A percentile compares a stretch with the other conserved stretches of the same genome.
These are phyloP conservation scores for Trichacis sp. DNA, from an alignment of 2,888 invertebrate species.

Conservation along the genomic window DNA sequence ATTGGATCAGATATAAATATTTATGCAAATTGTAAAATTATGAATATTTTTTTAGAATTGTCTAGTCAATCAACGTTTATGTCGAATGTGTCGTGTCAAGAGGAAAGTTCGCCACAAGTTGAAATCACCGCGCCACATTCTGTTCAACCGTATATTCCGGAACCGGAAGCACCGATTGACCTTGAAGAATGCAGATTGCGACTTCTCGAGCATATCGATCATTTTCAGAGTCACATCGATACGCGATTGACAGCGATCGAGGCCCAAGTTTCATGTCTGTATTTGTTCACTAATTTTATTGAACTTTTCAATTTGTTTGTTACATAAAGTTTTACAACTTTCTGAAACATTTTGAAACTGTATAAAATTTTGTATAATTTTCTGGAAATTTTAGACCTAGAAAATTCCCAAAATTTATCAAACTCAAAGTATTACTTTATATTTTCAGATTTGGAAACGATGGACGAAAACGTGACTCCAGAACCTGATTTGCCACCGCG, in stretches of 20 bases:
- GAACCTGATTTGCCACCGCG: slow-evolving; percentile 74
- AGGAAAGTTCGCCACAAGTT: slow-evolving; percentile 23
- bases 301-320: not conserved
- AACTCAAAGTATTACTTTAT: no score
- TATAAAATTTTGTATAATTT: no score
- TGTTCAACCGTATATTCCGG: slow-evolving; percentile 72
- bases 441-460: slow-evolving; percentile 74
- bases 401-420: no score
- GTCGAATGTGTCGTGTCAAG: no score
- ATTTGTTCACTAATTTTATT: not conserved
- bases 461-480: slow-evolving; percentile 75
- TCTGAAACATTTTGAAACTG: no score
- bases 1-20: no score
- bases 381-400: no score
- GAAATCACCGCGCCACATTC: slow-evolving; percentile 39
- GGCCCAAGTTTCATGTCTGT: slow-evolving; percentile 78
- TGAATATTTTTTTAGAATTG: slow-evolving; percentile 23
- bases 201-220: slow-evolving; percentile 81
- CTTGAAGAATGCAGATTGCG: slow-evolving; percentile 82
- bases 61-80: slow-evolving; percentile 32
- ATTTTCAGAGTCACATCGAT: slow-evolving; percentile 80
- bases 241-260: slow-evolving; percentile 79
- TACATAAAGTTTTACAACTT: not conserved
- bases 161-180: slow-evolving; percentile 87
- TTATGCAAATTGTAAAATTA: not conserved